A percentile compares a stretch with the other conserved stretches of the same genome.
Conservation (phyloP, 2,797 vertebrate genomes). For the Diplodus sargus region DNA sequence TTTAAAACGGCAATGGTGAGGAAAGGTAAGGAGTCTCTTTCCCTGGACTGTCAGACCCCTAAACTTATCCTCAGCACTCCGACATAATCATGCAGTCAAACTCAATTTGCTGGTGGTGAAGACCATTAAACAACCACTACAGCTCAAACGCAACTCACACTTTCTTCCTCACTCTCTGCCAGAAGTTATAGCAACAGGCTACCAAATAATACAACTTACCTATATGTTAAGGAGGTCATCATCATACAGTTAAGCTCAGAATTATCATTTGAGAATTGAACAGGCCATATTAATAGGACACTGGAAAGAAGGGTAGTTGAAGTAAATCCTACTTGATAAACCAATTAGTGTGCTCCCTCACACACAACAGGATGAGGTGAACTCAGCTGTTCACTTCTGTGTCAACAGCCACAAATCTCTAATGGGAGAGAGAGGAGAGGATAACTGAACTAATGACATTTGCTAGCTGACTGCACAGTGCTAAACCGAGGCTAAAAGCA, state of each 20-base stretch:
- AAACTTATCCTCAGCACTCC: no score
- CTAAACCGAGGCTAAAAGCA: constrained; percentile 40
- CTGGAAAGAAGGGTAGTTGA: neutral
- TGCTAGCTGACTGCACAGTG: constrained; percentile 55
- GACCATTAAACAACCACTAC: no score
- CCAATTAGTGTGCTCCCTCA: constrained; percentile 60
- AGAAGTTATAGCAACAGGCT: no score
- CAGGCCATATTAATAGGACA: neutral
- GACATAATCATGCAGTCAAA: no score
- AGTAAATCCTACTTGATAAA: constrained; percentile 53
- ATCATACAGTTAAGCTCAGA: neutral
- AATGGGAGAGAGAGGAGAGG: constrained; percentile 50
- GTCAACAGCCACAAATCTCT: constrained; percentile 56
- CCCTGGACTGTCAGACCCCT: no score
- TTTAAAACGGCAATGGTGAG: no score
- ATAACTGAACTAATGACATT: constrained; percentile 73
- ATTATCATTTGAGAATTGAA: neutral
- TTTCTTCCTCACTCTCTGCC: no score
- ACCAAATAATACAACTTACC: no score
- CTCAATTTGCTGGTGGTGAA: no score
- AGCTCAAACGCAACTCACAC: no score
- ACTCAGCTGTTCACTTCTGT: constrained; percentile 46
- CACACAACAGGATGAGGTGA: constrained; percentile 51
- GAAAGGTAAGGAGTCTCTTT: no score
- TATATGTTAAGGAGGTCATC: no score